Evolutionary conservation across 2,113 vertebrate genomes (phyloP), one percentile per base, ranked within the genome.

Genomic region (Hippoglossus stenolepis): DNA sequence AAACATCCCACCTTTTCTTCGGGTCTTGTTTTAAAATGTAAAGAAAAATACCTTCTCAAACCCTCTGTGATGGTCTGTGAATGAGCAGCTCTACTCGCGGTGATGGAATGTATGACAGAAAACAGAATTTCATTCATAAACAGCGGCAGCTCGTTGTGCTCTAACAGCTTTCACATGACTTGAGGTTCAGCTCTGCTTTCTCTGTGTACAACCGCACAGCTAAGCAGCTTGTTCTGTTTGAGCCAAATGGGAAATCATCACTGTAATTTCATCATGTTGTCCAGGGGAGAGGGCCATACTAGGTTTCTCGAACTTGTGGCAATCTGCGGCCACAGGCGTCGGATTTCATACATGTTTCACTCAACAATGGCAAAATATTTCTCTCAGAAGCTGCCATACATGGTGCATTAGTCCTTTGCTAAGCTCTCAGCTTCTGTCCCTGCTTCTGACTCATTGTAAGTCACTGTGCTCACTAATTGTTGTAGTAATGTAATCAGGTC

Each of bases 101-200:
- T 23, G 59, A 20, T 45, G 63, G 63, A 77, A 45, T 63, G 69
- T 72, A 59, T 10, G 9, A 15, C 21, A 56, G 73, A 65, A 80
- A 85, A 80, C 81, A 78, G 67, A 60, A 70, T 76, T 81, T 74
- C 75, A 74, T 84, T 87, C 71, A 87, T 63, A 40, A 75, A 73
- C 59, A 14, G 10, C 5, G 64, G 77, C 24, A 3, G 43, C 26
- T 73, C 38, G 2, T 71, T 64, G 38, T 26, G 61, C 71, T 20
- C 43, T 69, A 82, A 85, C 73, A 18, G 28, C 17, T 23, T 64
- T 86, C 81, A 62, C 68, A 35, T 85, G 84, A 76, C 74, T 63
- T 3, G 13, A 23, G 56, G 62, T 77, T 80, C 56, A 72, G 60
- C 60, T 62, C 35, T 35, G 45, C 56, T 57, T 69, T 62, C 51